Base-by-base conservation (phyloP, 2,888 invertebrate species). In the Carabus problematicus region DNA sequence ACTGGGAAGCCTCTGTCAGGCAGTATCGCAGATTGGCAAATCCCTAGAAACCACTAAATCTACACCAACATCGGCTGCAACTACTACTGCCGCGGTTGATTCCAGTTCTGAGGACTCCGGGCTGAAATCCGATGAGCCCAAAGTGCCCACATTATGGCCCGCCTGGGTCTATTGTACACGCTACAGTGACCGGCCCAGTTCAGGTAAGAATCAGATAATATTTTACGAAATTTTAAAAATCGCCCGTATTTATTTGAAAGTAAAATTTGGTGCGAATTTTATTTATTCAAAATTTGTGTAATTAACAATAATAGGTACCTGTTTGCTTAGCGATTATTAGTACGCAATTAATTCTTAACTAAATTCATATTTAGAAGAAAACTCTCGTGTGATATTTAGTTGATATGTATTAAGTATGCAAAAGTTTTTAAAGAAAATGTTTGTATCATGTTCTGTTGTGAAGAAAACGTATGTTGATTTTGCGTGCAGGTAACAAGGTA, bases 91-190 rank as follows among this genome's bases (percentile, higher is more conserved):
- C 8, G n/a, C n/a, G n/a, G n/a, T n/a, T n/a, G n/a, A n/a, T n/a
- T n/a, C n/a, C n/a, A 3, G 3, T 6, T 29, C 29, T 47, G 49
- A 19, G 47, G 47, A 12, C 47, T 70, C 43, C 54, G 75, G 74
- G 6, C 72, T 68, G 63, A 75, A 79, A 71, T 75, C 76, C 49
- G 77, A 78, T 41, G 76, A 78, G 45, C 73, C 77, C 59, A 81
- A 80, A 64, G 80, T 81, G 1, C 84, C 84, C 55, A 82, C 79
- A 43, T 81, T 93, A 77, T 96, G 95, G 94, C 98, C 98, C 0
- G 97, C 98, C 40, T 98, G 98, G 98, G 95, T 98, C 55, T 98
- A 95, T 84, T 98, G 98, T 84, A 98, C 98, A 7, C 86, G 98
- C 79, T 98, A 98, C 84, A 92, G 92, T 76, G 94, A 94, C 81